Conservation (phyloP, 2,113 vertebrate genomes). For the Callospermophilus lateralis region DNA sequence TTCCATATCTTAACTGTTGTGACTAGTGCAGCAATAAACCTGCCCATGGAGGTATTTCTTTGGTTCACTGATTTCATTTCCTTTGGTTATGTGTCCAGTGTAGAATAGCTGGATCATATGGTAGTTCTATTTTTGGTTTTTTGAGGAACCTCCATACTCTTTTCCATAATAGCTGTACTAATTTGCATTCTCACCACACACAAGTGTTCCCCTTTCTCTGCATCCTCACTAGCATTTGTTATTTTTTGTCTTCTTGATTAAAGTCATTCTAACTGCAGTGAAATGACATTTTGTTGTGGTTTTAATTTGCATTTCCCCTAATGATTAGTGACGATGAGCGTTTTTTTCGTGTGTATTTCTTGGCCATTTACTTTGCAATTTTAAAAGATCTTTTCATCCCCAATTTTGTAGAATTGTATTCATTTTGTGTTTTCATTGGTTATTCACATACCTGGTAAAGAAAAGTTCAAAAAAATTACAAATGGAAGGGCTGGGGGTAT, state of each 20-base stretch:
- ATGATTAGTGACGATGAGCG: too few species aligned
- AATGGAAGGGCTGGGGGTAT: too few species aligned
- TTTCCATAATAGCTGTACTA: conserved; percentile 19
- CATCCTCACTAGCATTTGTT: not conserved
- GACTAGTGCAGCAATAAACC: not conserved
- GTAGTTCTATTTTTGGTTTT: conserved; percentile 34
- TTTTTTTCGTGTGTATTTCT: not conserved
- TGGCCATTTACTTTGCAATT: not conserved
- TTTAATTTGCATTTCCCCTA: not conserved
- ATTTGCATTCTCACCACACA: not conserved
- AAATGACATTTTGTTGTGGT: not conserved
- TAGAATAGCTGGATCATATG: not conserved
- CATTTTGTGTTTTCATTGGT: not conserved
- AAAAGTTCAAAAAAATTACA: not conserved
- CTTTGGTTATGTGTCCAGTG: not conserved
- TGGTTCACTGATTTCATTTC: not conserved
- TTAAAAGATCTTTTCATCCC: not conserved
- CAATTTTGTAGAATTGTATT: not conserved
- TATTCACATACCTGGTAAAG: not conserved
- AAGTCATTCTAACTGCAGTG: not conserved
- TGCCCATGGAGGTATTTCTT: not conserved
- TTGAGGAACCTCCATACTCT: conserved; percentile 36
- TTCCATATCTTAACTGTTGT: not conserved
- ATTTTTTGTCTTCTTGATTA: not conserved
- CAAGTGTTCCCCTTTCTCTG: conserved; percentile 8